A percentile compares a stretch with the other conserved stretches of the same genome.
Evolutionary conservation across 2,113 vertebrate genomes (phyloP).

Genomic region (Eleginops maclovinus): DNA sequence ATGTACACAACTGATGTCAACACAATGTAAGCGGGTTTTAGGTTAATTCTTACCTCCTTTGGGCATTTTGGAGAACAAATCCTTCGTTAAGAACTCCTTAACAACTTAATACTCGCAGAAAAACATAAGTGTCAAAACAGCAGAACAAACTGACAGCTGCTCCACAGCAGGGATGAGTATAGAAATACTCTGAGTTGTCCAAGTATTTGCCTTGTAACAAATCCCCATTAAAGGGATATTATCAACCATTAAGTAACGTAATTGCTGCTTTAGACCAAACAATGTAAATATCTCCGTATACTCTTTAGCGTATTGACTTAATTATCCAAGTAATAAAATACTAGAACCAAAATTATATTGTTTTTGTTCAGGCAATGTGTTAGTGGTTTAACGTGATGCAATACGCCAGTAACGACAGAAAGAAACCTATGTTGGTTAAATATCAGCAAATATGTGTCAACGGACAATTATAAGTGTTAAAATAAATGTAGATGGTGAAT

Average conservation of each 20-base stretch:
- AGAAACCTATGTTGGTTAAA: background rate
- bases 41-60: slow-evolving; percentile 82
- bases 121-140: slow-evolving; percentile 38
- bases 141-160: slow-evolving; percentile 66
- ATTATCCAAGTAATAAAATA: background rate
- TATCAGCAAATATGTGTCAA: background rate
- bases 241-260: rapidly evolving
- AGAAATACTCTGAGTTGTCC: slow-evolving; percentile 18
- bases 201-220: slow-evolving; percentile 54
- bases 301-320: rapidly evolving
- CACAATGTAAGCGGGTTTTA: background rate
- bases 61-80: slow-evolving; percentile 76
- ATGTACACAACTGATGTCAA: slow-evolving; percentile 1
- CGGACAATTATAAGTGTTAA: background rate
- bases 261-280: rapidly evolving
- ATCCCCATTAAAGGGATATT: rapidly evolving
- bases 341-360: background rate
- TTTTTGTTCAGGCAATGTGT: slow-evolving; percentile 58
- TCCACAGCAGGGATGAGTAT: slow-evolving; percentile 32
- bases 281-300: rapidly evolving
- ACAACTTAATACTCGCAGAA: slow-evolving; percentile 12
- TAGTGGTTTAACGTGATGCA: slow-evolving; percentile 81
- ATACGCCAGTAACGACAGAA: slow-evolving; percentile 43
- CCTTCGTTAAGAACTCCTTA: background rate
- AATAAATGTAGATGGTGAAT: background rate